A percentile compares a stretch with the other conserved stretches of the same genome.
phyloP scores from a whole-genome alignment of 2,113 vertebrate species.

The Chloroceryle aenea region DNA sequence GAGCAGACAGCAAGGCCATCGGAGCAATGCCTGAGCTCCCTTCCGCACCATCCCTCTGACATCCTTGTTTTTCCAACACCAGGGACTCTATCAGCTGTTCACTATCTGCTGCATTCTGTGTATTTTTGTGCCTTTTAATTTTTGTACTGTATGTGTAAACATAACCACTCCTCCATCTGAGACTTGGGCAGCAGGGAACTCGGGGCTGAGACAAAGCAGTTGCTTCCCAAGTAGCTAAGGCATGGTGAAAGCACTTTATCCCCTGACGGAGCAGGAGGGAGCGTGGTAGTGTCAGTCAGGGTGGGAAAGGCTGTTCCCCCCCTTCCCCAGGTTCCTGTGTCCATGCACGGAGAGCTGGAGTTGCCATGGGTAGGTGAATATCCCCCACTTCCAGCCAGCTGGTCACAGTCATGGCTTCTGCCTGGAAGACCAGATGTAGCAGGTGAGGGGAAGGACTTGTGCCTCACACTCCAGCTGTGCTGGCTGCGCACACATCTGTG shows the following conservation, averaged over 20 bases:
- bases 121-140: slow-evolving; percentile 76
- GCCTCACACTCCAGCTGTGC: rapidly evolving
- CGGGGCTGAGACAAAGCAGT: neutral
- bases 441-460: neutral
- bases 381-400: neutral
- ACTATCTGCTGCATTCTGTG: slow-evolving; percentile 72
- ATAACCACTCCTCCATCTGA: slow-evolving; percentile 35
- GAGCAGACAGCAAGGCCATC: neutral
- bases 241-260: slow-evolving; percentile 66
- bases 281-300: neutral
- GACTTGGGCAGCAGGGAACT: slow-evolving; percentile 7
- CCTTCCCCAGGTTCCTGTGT: neutral
- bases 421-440: rapidly evolving
- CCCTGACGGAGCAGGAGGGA: neutral
- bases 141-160: slow-evolving; percentile 73
- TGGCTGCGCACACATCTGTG: rapidly evolving
- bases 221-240: slow-evolving; percentile 4
- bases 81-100: slow-evolving; percentile 55
- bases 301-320: neutral
- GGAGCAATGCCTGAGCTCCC: neutral
- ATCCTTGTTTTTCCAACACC: slow-evolving; percentile 45
- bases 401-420: neutral
- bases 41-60: neutral
- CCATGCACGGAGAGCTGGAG: rapidly evolving
- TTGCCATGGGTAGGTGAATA: neutral